A percentile compares a stretch with the other conserved stretches of the same genome.
phyloP scores from a whole-genome alignment of 2,797 vertebrate species.

The Pelodytes ibericus region DNA sequence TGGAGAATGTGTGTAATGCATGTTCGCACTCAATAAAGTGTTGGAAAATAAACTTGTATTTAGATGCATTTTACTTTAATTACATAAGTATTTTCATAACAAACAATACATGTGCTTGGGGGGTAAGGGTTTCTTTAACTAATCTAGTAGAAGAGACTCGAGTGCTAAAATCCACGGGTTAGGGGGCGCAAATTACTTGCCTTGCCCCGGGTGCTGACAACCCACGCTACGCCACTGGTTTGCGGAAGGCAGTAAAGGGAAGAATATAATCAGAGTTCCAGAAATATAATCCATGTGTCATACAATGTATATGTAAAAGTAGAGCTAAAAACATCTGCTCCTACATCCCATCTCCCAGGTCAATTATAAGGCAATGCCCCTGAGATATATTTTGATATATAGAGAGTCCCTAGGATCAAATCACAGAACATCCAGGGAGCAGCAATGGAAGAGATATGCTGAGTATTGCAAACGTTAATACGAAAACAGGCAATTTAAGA shows the following conservation, averaged over 20 bases:
- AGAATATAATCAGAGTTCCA: neutral
- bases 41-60: no score
- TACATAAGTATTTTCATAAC: no score
- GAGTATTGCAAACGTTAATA: constrained; percentile 20
- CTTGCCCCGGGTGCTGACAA: no score
- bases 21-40: no score
- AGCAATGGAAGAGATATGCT: constrained; percentile 24
- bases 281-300: constrained; percentile 7
- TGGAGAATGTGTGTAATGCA: no score
- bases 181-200: no score
- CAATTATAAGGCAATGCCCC: constrained; percentile 23
- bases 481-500: constrained; percentile 42
- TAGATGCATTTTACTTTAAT: no score
- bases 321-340: constrained; percentile 42
- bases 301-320: neutral
- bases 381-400: constrained; percentile 23
- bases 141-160: no score
- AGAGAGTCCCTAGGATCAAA: constrained; percentile 16
- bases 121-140: no score
- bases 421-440: constrained; percentile 19
- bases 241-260: neutral
- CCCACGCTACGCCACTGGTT: no score
- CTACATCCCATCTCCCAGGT: constrained; percentile 44
- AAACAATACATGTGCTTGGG: no score
- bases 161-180: no score